Evolutionary conservation across 2,888 invertebrate genomes (phyloP).

Genomic region (Antheraea assamensis): DNA sequence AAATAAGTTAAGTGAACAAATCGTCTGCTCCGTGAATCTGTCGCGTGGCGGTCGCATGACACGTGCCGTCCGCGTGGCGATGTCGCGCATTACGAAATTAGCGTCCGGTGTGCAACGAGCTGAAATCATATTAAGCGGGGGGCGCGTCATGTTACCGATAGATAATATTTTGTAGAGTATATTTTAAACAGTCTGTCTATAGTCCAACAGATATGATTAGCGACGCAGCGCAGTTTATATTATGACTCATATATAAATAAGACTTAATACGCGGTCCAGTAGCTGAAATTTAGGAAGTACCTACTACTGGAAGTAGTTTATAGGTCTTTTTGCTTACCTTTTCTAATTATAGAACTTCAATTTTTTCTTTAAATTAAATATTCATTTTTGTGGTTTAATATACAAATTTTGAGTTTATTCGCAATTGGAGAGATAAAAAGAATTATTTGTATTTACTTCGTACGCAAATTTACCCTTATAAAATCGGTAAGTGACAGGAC

Average conservation of each 20-base stretch:
- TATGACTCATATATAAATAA: background rate
- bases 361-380: background rate
- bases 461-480: background rate
- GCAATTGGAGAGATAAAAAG: background rate
- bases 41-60: constrained; percentile 62
- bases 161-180: constrained; percentile 28
- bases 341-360: background rate
- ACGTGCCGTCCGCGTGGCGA: constrained; percentile 61
- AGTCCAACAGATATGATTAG: background rate
- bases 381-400: no score
- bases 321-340: background rate
- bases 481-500: background rate
- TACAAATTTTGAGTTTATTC: no score
- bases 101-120: constrained; percentile 66
- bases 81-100: constrained; percentile 76
- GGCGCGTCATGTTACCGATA: constrained; percentile 56
- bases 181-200: background rate
- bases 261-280: background rate
- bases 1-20: constrained; percentile 77
- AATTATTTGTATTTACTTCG: background rate
- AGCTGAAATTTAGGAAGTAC: background rate
- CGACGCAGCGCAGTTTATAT: background rate
- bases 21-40: constrained; percentile 66
- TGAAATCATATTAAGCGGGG: constrained; percentile 60
- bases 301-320: no score